Percentiles rank a stretch among this genome's conserved stretches.
Evolutionary conservation across 2,888 invertebrate genomes (phyloP).

Genomic region (Microctonus brassicae): DNA sequence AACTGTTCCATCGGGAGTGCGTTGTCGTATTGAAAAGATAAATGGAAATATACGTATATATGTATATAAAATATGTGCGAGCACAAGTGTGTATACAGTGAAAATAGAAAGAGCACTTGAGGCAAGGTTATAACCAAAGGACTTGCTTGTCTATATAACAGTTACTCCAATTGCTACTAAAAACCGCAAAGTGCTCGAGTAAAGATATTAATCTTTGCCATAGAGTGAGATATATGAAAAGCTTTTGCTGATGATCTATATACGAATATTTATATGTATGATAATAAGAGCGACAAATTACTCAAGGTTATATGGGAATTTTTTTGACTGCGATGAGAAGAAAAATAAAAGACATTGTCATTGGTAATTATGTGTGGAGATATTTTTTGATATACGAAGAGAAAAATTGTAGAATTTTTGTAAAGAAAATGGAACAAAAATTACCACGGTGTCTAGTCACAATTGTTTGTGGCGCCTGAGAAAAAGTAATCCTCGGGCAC

Average conservation of each 20-base stretch:
- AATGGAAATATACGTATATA: conserved; percentile 8
- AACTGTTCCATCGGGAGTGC: conserved; percentile 40
- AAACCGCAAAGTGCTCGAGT: conserved; percentile 17
- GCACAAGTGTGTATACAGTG: background rate
- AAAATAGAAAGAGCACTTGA: background rate
- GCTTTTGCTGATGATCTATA: background rate
- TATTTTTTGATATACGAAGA: no score
- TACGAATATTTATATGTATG: background rate
- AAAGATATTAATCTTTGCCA: conserved; percentile 28
- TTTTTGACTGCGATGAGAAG: background rate
- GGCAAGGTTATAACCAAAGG: background rate
- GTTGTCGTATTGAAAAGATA: conserved; percentile 26
- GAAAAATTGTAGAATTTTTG: no score
- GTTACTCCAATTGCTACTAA: conserved; percentile 22
- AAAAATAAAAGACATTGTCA: background rate
- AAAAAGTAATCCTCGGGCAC: no score
- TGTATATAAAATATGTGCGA: background rate
- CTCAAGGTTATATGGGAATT: background rate
- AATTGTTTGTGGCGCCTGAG: no score
- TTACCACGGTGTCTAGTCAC: no score
- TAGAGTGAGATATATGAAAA: background rate
- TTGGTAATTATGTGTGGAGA: background rate
- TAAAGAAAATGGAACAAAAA: no score
- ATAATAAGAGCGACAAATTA: background rate
- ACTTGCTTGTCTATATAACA: conserved; percentile 10